These are phyloP conservation scores for Myanophis thanlyinensis DNA, from an alignment of 2,113 vertebrate species.

Conservation along the genomic window DNA sequence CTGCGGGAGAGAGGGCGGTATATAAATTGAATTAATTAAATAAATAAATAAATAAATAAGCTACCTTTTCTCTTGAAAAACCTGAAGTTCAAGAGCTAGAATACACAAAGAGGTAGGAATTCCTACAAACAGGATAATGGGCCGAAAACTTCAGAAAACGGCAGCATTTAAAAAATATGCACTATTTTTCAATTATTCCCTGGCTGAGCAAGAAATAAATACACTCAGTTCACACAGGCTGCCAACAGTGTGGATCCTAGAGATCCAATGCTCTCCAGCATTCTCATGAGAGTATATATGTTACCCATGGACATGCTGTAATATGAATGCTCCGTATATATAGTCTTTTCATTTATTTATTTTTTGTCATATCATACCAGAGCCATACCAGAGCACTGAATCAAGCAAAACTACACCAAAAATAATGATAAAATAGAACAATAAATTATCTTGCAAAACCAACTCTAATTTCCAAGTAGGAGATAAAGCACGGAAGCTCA, in stretches of 20 bases:
- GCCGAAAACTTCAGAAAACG: background rate
- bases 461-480: background rate
- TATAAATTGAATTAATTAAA: no score
- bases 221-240: background rate
- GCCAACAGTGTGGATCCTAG: background rate
- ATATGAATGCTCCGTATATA: background rate
- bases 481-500: background rate
- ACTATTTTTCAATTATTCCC: background rate
- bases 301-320: background rate
- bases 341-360: background rate
- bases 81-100: background rate
- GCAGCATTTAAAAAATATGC: background rate
- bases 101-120: background rate
- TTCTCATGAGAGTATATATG: background rate
- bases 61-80: background rate
- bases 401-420: background rate
- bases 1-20: no score
- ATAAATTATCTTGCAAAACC: background rate
- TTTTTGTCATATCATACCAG: background rate
- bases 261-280: background rate
- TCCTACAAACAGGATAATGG: background rate
- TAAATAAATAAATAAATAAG: no score
- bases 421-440: background rate
- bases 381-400: background rate
- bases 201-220: background rate